These are phyloP conservation scores for Dione juno DNA, from an alignment of 2,888 invertebrate species.

Conservation along the genomic window DNA sequence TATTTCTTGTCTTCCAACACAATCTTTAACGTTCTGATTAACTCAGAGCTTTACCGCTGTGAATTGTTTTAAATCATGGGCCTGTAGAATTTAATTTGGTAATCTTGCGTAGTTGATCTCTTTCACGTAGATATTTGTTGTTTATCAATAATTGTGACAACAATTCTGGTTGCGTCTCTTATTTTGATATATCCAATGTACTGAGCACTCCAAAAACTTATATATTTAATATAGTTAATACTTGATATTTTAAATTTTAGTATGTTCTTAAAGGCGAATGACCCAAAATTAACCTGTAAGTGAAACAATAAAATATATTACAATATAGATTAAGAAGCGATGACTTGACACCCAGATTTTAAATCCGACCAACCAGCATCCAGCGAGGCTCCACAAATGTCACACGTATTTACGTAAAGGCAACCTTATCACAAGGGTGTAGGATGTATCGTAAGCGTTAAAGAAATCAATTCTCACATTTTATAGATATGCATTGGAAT, in stretches of 20 bases:
- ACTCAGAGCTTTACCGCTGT: constrained; percentile 78
- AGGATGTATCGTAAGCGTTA: constrained; percentile 31
- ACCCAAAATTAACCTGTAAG: constrained; percentile 32
- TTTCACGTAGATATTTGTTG: constrained; percentile 21
- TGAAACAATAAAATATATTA: constrained; percentile 80
- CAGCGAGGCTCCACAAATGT: constrained; percentile 34
- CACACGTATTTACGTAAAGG: constrained; percentile 31
- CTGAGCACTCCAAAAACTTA: neutral
- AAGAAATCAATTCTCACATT: constrained; percentile 43
- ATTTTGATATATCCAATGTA: neutral
- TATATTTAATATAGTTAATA: neutral
- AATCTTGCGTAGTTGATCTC: constrained; percentile 42
- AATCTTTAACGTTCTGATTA: constrained; percentile 83
- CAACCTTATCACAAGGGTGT: constrained; percentile 42
- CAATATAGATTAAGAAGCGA: constrained; percentile 80
- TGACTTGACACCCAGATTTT: constrained; percentile 76
- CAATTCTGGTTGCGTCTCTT: neutral
- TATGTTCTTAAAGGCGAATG: neutral
- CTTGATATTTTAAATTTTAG: constrained; percentile 1
- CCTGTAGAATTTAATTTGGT: constrained; percentile 66
- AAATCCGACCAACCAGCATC: constrained; percentile 53
- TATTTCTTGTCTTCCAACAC: constrained; percentile 79
- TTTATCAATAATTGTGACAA: constrained; percentile 14
- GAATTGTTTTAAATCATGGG: constrained; percentile 73
- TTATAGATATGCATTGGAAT: constrained; percentile 70